Conservation (phyloP, 2,888 invertebrate species). For the Phania funesta region DNA sequence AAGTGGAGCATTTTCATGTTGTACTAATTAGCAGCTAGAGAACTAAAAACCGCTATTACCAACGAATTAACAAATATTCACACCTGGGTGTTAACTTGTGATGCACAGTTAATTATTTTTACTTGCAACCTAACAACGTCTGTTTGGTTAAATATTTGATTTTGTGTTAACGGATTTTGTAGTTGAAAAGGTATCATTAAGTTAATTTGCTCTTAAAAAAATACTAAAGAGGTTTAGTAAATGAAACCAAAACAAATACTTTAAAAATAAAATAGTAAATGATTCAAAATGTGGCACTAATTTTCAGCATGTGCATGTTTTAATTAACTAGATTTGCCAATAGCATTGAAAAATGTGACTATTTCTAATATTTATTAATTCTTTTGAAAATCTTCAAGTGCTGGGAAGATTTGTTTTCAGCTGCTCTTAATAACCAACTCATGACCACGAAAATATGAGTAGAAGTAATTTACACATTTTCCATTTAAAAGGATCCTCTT, state of each 20-base stretch:
- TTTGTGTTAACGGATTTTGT: constrained; percentile 21
- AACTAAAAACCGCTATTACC: constrained; percentile 10
- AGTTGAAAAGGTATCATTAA: background rate
- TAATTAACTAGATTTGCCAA: no score
- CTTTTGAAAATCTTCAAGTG: no score
- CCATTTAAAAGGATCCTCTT: constrained; percentile 23
- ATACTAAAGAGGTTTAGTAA: no score
- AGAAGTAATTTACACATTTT: constrained; percentile 36
- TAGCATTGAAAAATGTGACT: no score
- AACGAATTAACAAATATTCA: constrained; percentile 2
- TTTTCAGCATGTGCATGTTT: no score
- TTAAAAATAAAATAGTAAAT: no score
- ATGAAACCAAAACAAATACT: no score
- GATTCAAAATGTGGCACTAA: no score
- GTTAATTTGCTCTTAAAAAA: no score
- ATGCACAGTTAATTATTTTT: background rate
- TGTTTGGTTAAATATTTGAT: background rate
- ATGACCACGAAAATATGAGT: background rate
- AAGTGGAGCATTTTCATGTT: constrained; percentile 47
- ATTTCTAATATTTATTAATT: no score
- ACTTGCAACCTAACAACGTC: background rate
- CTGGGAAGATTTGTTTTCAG: no score
- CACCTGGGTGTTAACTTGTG: constrained; percentile 45
- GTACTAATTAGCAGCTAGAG: constrained; percentile 30
- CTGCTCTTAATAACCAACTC: no score